Conservation (phyloP, 2,113 vertebrate species). For the Perognathus longimembris region DNA sequence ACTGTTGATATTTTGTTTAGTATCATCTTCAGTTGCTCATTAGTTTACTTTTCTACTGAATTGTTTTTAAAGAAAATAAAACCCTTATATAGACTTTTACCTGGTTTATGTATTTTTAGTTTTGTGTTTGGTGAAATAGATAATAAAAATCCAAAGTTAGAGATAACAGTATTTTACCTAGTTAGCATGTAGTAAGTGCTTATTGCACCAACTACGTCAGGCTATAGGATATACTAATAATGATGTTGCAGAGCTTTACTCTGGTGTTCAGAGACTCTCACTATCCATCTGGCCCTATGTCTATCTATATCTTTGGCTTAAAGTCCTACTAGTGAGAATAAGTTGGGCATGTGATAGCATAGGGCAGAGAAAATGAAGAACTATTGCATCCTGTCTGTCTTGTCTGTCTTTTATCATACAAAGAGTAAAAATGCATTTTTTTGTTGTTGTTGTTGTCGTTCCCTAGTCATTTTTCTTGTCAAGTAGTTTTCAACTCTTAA, state of each 20-base stretch:
- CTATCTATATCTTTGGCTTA: neutral
- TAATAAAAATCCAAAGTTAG: slow-evolving; percentile 1
- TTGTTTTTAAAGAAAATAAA: slow-evolving; percentile 50
- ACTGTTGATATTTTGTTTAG: neutral
- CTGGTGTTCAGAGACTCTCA: neutral
- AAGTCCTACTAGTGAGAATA: neutral
- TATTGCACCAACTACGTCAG: neutral
- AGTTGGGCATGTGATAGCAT: neutral
- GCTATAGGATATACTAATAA: neutral
- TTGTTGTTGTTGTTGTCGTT: no score
- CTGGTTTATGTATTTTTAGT: slow-evolving; percentile 2
- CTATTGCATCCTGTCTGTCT: neutral
- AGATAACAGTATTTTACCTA: slow-evolving; percentile 16
- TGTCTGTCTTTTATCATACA: neutral
- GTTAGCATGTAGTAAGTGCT: neutral
- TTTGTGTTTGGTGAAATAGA: neutral
- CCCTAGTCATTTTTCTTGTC: slow-evolving; percentile 54
- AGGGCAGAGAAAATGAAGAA: neutral
- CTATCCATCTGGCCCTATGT: no score
- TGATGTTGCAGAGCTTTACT: neutral
- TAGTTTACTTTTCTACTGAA: slow-evolving; percentile 30
- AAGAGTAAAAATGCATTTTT: neutral
- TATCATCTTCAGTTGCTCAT: neutral
- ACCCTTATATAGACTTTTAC: neutral
- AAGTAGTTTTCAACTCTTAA: slow-evolving; percentile 60